phyloP scores from a whole-genome alignment of 2,113 vertebrate genomes.

The Oncorhynchus masou region DNA sequence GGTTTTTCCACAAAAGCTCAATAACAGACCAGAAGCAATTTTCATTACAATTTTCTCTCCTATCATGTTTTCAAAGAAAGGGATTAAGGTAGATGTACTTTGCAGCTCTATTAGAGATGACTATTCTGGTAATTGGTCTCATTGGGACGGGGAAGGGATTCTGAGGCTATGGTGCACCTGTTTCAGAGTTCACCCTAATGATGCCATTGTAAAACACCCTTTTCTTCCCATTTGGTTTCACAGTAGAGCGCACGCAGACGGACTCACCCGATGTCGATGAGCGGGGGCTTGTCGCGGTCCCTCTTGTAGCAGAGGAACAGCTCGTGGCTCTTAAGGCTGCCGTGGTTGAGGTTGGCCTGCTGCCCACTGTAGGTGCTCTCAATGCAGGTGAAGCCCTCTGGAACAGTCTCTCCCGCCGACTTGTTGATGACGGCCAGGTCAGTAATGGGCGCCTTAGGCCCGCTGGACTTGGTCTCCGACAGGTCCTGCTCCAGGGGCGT shows the following conservation, averaged over 20 bases:
- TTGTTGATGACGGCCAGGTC: constrained; percentile 94
- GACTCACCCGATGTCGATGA: constrained; percentile 91
- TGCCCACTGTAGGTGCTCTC: constrained; percentile 89
- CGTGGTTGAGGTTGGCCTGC: constrained; percentile 94
- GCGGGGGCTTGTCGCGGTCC: constrained; percentile 85
- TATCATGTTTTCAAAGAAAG: neutral
- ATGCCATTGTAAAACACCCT: too few species aligned
- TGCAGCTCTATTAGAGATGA: neutral
- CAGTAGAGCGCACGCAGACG: neutral
- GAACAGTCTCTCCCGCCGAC: constrained; percentile 89
- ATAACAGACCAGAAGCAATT: neutral
- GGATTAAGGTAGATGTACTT: neutral
- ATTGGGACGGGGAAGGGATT: too few species aligned
- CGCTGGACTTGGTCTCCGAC: constrained; percentile 85
- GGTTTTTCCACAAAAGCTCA: neutral
- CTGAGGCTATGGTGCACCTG: neutral
- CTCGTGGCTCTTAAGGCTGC: constrained; percentile 96
- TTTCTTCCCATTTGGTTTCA: too few species aligned
- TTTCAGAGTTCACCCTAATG: too few species aligned
- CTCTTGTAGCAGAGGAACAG: constrained; percentile 95
- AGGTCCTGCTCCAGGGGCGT: constrained; percentile 90
- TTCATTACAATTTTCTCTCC: neutral
- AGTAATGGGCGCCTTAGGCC: constrained; percentile 92
- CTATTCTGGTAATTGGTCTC: too few species aligned
- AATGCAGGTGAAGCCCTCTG: constrained; percentile 94